A percentile compares a stretch with the other conserved stretches of the same genome.
Evolutionary conservation across 2,797 vertebrate genomes (phyloP).

Genomic region (Malurus splendens): DNA sequence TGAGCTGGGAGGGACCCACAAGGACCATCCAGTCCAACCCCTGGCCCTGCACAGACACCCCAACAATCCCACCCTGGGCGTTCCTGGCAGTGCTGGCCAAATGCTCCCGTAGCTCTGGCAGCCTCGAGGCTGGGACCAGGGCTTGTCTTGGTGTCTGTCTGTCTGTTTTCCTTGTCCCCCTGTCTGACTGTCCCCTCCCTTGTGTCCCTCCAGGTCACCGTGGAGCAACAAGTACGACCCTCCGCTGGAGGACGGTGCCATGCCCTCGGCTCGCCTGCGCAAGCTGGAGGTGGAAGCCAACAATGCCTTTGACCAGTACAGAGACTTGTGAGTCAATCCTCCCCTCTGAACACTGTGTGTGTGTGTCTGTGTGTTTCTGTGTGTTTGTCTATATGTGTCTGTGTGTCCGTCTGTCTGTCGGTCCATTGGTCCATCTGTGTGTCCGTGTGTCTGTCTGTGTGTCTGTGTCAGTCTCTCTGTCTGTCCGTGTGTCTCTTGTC

Average conservation of each 20-base stretch:
- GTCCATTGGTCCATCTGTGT: no score
- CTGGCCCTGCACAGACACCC: background rate
- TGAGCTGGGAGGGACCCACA: background rate
- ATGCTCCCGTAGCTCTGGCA: background rate
- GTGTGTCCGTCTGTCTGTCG: no score
- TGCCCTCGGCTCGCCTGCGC: constrained; percentile 94
- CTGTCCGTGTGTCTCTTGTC: no score
- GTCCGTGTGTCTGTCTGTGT: no score
- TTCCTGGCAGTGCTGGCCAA: rapidly evolving
- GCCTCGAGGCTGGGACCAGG: rapidly evolving
- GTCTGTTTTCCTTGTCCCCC: background rate
- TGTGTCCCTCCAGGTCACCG: constrained; percentile 81
- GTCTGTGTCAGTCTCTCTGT: no score
- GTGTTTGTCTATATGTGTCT: no score
- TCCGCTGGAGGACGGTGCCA: constrained; percentile 95
- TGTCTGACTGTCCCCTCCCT: background rate
- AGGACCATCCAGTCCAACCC: background rate
- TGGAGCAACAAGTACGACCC: constrained; percentile 99
- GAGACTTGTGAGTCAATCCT: constrained; percentile 90
- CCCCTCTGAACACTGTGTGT: background rate
- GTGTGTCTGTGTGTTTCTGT: no score
- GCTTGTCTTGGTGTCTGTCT: background rate
- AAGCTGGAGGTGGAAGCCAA: constrained; percentile 98
- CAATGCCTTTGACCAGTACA: constrained; percentile 98
- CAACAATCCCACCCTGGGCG: background rate